Evolutionary conservation across 2,113 vertebrate genomes (phyloP).

Genomic region (Triplophysa siluroides): DNA sequence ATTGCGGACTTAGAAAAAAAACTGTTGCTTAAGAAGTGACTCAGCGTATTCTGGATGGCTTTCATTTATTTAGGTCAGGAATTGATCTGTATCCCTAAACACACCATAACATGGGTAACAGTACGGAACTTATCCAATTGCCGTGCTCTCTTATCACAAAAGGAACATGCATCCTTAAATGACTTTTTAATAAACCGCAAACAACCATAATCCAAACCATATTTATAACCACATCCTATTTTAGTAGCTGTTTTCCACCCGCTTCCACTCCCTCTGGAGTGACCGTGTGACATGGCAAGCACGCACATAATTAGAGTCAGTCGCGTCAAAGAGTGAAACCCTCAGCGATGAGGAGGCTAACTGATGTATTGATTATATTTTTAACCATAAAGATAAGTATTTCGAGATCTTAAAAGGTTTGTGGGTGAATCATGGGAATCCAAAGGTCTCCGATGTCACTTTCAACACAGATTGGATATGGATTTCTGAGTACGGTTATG

Average conservation of each 20-base stretch:
- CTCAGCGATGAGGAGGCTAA: not conserved
- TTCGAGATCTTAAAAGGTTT: not conserved
- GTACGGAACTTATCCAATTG: not conserved
- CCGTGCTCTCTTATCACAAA: not conserved
- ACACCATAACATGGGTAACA: not conserved
- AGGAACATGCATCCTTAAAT: not conserved
- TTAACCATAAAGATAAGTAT: not conserved
- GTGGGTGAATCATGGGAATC: not conserved
- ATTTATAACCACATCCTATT: not conserved
- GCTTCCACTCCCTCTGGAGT: not conserved
- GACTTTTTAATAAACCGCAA: not conserved
- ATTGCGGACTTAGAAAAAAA: too few species aligned
- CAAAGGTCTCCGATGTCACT: not conserved
- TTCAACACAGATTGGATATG: not conserved
- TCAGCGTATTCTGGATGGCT: not conserved
- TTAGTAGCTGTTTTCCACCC: not conserved
- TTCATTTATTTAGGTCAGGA: too few species aligned
- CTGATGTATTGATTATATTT: not conserved
- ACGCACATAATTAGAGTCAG: slow-evolving; percentile 8
- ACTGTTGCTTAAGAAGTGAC: not conserved
- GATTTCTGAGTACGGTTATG: not conserved
- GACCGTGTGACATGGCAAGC: not conserved
- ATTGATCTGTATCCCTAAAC: too few species aligned
- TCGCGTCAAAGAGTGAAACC: not conserved
- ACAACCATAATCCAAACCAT: not conserved